Evolutionary conservation across 2,888 invertebrate genomes (phyloP), one percentile per base, ranked within the genome.

Genomic region (Xanthorhoe designata): DNA sequence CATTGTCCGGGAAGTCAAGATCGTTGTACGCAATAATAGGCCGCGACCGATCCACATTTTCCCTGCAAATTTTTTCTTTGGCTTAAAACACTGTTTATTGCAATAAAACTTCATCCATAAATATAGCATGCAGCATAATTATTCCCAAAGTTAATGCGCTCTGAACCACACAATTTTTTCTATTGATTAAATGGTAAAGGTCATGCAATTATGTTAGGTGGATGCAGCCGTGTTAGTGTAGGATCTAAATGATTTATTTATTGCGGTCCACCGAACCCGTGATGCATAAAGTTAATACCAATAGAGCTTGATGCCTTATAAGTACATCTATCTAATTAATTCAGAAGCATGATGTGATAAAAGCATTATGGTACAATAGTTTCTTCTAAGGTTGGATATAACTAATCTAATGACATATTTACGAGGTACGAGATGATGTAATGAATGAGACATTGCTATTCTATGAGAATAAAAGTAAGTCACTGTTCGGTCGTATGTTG

Each of bases 11-110:
- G 89, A 97, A 97, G 94, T 98, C 98, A 94, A 98, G 95, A 95
- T 98, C 98, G 94, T 97, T 96, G 95, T 98, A 98, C 89, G 96
- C 96, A 91, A 98, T 95, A 89, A 97, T 94, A 89, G 96, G 96
- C 91, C 98, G 95, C 89, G 96, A 95, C 80, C 95, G 95, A 87
- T 95, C 95, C 94, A 94, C 92, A 88, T 94, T 94, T 86, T 95
- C 91, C 94, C 95, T 95, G 95, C 80, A 95, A 95, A 91, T 87
- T 81, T 87, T 89, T 85, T 74, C 86, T 82, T 83, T 79, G 71
- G 80, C 84, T 90, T 78, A 87, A 75, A 83, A 78, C 71, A 79
- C 73, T 68, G 49, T 59, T 49, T 67, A 69, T 73, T 53, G 59
- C 38, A 42, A 63, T 69, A 71, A 66, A 68, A 69, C 64, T 60